phyloP scores from a whole-genome alignment of 2,797 vertebrate genomes.

The Enteromius radiatus region DNA sequence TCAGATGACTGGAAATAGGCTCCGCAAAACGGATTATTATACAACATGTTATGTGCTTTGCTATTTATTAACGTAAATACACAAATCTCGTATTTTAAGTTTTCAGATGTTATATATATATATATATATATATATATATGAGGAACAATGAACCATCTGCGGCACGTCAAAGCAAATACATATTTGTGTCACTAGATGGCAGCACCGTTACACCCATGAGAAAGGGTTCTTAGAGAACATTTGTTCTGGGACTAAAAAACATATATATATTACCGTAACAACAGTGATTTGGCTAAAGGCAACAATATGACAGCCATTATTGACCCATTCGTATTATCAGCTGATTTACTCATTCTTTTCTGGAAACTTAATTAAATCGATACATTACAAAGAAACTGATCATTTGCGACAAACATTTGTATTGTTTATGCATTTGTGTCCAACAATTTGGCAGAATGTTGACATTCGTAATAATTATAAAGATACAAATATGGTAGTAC shows the following conservation, averaged over 20 bases:
- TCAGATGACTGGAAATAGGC: not conserved
- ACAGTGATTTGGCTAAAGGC: not conserved
- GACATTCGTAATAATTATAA: not conserved
- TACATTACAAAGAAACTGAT: not conserved
- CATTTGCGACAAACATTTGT: not conserved
- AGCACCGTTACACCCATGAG: slow-evolving; percentile 69
- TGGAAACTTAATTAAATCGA: not conserved
- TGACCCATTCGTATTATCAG: not conserved
- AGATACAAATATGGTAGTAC: not conserved
- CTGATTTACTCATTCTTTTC: not conserved
- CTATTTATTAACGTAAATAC: not conserved
- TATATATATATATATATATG: not conserved
- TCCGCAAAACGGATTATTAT: not conserved
- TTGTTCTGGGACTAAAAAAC: not conserved
- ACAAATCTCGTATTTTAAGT: not conserved
- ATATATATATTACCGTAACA: not conserved
- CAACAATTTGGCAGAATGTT: not conserved
- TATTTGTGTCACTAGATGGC: slow-evolving; percentile 83
- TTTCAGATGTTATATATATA: not conserved
- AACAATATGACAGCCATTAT: not conserved
- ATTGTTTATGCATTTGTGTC: not conserved
- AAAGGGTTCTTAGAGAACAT: not conserved
- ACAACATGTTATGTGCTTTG: not conserved
- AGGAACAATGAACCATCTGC: not conserved
- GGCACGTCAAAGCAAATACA: slow-evolving; percentile 56